Base-by-base conservation (phyloP, 2,888 invertebrate species). In the Parnassius orleans region DNA sequence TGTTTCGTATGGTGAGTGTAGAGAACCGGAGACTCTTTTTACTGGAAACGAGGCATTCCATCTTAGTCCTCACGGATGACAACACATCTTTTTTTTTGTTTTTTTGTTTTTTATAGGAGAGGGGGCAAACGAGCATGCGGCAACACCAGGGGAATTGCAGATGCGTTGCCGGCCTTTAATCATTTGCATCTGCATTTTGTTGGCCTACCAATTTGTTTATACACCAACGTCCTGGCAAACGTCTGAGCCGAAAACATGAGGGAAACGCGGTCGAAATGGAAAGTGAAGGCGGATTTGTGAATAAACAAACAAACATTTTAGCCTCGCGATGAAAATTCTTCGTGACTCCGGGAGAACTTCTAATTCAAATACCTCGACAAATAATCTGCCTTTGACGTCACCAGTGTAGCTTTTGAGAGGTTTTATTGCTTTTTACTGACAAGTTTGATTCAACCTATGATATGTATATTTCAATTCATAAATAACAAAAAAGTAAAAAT, bases 151-250 rank as follows among this genome's bases (percentile, higher is more conserved):
- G n/a, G n/a, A n/a, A n/a, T n/a, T n/a, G n/a, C n/a, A n/a, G n/a
- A n/a, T n/a, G n/a, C n/a, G n/a, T n/a, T n/a, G n/a, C n/a, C n/a
- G n/a, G n/a, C n/a, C n/a, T n/a, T n/a, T n/a, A n/a, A n/a, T n/a
- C n/a, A n/a, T n/a, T n/a, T n/a, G n/a, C n/a, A n/a, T n/a, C n/a
- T n/a, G n/a, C n/a, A n/a, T n/a, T n/a, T n/a, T n/a, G 83, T 86
- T 84, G 83, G 83, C 84, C 87, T 82, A 86, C 83, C 80, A 75
- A 83, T 85, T 86, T 87, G 84, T 87, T 87, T 87, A 81, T 83
- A 82, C 76, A 10, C 24, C 53, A 79, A 77, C 78, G 76, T 63
- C 61, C 65, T 57, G 71, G 69, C 76, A 72, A 63, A 62, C 53
- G 57, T 73, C 69, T 70, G 80, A 78, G 84, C 84, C 82, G 79